phyloP scores from a whole-genome alignment of 2,113 vertebrate genomes.

The Beaufortia kweichowensis region DNA sequence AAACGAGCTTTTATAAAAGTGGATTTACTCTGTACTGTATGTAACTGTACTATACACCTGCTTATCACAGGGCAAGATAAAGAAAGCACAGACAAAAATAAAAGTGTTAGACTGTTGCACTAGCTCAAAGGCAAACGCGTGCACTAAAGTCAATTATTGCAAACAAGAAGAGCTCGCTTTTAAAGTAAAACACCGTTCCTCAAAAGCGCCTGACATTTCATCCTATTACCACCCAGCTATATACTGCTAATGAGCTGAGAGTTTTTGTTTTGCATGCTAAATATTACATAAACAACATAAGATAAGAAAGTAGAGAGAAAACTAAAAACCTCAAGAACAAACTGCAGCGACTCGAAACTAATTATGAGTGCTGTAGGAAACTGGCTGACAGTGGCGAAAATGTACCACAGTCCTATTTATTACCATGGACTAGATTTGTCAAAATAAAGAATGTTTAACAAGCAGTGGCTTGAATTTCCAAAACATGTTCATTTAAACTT shows the following conservation, averaged over 20 bases:
- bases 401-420: not conserved
- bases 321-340: not conserved
- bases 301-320: not conserved
- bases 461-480: not conserved
- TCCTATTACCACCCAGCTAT: conserved; percentile 30
- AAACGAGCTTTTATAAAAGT: no score
- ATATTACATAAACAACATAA: conserved; percentile 8
- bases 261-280: conserved; percentile 10
- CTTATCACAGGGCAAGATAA: conserved; percentile 72
- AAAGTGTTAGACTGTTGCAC: conserved; percentile 5
- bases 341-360: not conserved
- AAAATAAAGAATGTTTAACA: not conserved
- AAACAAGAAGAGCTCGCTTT: conserved; percentile 16
- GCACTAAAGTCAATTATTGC: conserved; percentile 26
- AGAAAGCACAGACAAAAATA: conserved; percentile 42
- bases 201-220: conserved; percentile 14
- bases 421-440: conserved; percentile 7
- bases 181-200: conserved; percentile 36
- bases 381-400: not conserved
- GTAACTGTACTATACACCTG: not conserved
- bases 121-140: conserved; percentile 1
- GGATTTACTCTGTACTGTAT: not conserved
- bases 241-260: conserved; percentile 42
- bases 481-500: not conserved
- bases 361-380: conserved; percentile 6